Evolutionary conservation across 2,888 invertebrate species (phyloP).

Genomic region (Zelleria hepariella): DNA sequence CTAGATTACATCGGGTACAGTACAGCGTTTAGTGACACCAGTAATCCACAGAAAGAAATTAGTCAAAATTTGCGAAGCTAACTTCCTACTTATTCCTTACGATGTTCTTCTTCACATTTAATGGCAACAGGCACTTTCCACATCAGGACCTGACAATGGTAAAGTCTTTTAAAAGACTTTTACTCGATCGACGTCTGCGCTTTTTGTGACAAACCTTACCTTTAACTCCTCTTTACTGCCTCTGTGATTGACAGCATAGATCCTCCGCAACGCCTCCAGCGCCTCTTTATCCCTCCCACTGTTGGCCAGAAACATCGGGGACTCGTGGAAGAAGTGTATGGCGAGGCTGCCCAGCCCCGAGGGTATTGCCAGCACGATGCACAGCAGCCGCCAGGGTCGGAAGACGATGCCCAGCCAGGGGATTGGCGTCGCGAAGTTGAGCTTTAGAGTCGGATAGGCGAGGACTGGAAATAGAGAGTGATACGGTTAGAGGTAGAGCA

Average conservation of each 20-base stretch:
- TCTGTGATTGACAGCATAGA: slow-evolving; percentile 43
- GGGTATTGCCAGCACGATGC: slow-evolving; percentile 61
- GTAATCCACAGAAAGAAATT: too few species aligned
- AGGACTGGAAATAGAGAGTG: slow-evolving; percentile 55
- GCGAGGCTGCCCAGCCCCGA: slow-evolving; percentile 70
- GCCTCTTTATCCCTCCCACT: slow-evolving; percentile 75
- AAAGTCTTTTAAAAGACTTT: too few species aligned
- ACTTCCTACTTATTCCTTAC: too few species aligned
- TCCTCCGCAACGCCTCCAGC: slow-evolving; percentile 52
- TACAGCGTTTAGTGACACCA: too few species aligned
- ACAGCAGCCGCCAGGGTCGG: slow-evolving; percentile 82
- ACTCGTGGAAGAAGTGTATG: slow-evolving; percentile 78
- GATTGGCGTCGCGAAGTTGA: slow-evolving; percentile 48
- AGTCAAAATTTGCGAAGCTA: too few species aligned
- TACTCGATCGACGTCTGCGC: too few species aligned
- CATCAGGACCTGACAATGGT: too few species aligned
- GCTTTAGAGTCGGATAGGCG: slow-evolving; percentile 76
- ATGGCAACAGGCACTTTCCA: too few species aligned
- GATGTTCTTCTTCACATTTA: too few species aligned
- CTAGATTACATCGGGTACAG: too few species aligned
- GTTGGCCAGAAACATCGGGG: slow-evolving; percentile 81
- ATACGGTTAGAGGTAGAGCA: not conserved
- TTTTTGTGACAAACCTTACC: too few species aligned
- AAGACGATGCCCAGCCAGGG: slow-evolving; percentile 67
- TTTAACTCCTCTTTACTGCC: slow-evolving; percentile 33